These are phyloP conservation scores for Syndactyla subalaris DNA, from an alignment of 2,797 vertebrate species.

Conservation along the genomic window DNA sequence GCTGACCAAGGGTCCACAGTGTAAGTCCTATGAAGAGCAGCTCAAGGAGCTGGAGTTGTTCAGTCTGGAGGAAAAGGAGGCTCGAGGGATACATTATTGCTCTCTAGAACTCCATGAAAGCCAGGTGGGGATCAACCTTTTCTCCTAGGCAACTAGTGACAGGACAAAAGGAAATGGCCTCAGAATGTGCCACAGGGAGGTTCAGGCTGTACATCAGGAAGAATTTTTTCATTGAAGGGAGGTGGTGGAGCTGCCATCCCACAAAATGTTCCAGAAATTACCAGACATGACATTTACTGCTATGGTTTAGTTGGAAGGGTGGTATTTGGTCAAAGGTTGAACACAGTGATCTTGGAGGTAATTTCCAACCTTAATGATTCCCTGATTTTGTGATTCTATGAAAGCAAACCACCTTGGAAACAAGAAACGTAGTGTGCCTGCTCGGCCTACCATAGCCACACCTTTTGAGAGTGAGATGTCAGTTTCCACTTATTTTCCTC, in stretches of 20 bases:
- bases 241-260: background rate
- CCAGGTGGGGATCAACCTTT: background rate
- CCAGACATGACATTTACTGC: accelerated
- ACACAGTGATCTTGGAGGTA: background rate
- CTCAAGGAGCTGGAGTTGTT: background rate
- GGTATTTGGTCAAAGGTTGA: background rate
- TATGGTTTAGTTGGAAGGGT: background rate
- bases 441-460: background rate
- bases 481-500: background rate
- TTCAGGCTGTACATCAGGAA: background rate
- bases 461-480: background rate
- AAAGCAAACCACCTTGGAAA: background rate
- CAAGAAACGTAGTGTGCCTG: background rate
- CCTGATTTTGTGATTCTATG: background rate
- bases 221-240: background rate
- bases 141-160: background rate
- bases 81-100: background rate
- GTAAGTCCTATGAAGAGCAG: background rate
- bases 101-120: background rate
- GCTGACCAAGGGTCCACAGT: background rate
- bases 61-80: background rate
- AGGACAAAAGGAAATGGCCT: background rate
- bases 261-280: background rate
- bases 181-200: too few species aligned
- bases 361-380: background rate